Evolutionary conservation across 23 tunicate genomes (phyloP).

Genomic region (Styela clava): DNA sequence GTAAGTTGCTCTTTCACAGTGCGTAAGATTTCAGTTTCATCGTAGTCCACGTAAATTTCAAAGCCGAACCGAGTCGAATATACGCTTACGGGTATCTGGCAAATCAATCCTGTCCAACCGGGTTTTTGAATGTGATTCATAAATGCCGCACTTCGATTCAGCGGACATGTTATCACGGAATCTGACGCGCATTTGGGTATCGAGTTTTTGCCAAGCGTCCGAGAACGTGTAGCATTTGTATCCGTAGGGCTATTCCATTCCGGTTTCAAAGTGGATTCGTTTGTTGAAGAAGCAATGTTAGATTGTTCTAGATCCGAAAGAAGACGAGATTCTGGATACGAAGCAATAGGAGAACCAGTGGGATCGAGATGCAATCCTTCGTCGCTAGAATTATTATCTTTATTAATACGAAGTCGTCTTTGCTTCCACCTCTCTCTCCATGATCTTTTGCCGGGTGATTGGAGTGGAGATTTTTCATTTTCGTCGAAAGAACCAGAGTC

Average conservation of each 20-base stretch:
- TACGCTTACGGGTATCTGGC: constrained; percentile 38
- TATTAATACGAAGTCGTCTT: neutral
- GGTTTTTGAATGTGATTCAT: neutral
- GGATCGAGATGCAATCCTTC: neutral
- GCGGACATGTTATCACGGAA: constrained; percentile 26
- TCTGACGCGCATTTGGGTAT: constrained; percentile 38
- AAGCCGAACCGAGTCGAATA: constrained; percentile 30
- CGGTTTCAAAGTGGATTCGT: neutral
- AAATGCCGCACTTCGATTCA: neutral
- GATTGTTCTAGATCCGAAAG: too few species aligned
- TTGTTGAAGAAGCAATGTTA: too few species aligned
- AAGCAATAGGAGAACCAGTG: neutral
- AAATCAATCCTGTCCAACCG: constrained; percentile 8
- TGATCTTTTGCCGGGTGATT: neutral
- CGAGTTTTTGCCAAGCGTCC: neutral
- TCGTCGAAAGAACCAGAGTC: neutral
- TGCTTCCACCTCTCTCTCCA: neutral
- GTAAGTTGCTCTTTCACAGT: constrained; percentile 32
- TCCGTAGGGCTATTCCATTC: neutral
- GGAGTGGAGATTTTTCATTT: neutral
- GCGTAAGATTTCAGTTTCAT: constrained; percentile 33
- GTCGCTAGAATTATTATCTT: neutral
- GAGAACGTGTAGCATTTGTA: neutral
- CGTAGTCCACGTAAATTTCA: constrained; percentile 39
- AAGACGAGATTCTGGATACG: neutral